phyloP scores from a whole-genome alignment of 2,797 vertebrate species.

The Brotogeris chrysoptera region DNA sequence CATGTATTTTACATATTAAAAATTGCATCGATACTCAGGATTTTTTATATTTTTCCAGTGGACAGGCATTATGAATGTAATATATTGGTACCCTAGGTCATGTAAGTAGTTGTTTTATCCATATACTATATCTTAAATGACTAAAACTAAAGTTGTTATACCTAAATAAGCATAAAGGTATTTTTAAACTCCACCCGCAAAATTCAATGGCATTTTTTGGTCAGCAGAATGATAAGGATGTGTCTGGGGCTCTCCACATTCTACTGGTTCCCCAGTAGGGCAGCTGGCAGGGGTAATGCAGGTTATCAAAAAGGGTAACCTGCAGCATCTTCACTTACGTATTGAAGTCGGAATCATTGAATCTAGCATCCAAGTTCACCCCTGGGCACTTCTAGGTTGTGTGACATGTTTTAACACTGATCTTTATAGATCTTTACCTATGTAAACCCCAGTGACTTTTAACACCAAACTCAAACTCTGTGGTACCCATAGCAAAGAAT shows the following conservation, averaged over 20 bases:
- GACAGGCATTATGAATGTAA: neutral
- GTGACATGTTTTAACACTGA: neutral
- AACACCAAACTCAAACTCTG: neutral
- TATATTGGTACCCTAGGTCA: too few relatives aligned
- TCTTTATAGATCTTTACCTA: neutral
- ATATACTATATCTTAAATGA: neutral
- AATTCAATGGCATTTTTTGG: neutral
- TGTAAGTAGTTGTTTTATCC: neutral
- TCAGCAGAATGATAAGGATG: neutral
- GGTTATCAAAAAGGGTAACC: neutral
- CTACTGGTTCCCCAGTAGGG: neutral
- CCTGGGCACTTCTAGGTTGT: neutral
- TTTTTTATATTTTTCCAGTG: neutral
- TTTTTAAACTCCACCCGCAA: neutral
- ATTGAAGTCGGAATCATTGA: neutral
- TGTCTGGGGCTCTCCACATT: fast-evolving
- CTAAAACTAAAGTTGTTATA: neutral
- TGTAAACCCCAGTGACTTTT: neutral
- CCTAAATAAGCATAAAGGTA: neutral
- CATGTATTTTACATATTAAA: neutral
- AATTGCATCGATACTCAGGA: neutral
- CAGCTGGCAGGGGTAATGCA: neutral
- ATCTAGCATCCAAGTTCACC: neutral
- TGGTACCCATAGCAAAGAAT: neutral
- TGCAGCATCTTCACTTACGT: neutral